These are phyloP conservation scores for Rhyacichthys aspro DNA, from an alignment of 2,797 vertebrate species.

Conservation along the genomic window DNA sequence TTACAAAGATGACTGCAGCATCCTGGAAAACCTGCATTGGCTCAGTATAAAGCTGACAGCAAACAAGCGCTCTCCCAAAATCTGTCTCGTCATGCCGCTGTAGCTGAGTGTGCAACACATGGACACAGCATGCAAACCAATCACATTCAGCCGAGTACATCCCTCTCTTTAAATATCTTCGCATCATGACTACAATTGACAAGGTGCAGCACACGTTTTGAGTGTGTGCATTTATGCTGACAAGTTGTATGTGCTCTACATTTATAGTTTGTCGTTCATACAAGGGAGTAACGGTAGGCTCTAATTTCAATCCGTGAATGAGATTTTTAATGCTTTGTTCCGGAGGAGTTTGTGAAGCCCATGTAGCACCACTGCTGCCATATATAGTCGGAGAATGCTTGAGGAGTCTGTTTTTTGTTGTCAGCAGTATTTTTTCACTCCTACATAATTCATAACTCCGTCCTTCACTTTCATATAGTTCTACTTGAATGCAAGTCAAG, in stretches of 20 bases:
- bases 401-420: conserved; percentile 72
- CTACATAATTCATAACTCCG: conserved; percentile 80
- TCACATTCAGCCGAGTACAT: conserved; percentile 46
- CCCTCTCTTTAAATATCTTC: conserved; percentile 1
- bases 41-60: conserved; percentile 54
- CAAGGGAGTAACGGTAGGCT: conserved; percentile 28
- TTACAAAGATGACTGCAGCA: conserved; percentile 67
- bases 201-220: not conserved
- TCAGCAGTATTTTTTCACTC: conserved; percentile 66
- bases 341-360: conserved; percentile 54
- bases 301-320: conserved; percentile 48
- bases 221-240: not conserved
- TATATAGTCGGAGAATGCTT: conserved; percentile 48
- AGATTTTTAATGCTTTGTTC: conserved; percentile 50
- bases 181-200: not conserved
- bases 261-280: conserved; percentile 27
- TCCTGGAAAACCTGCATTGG: conserved; percentile 39
- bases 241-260: conserved; percentile 1
- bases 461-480: conserved; percentile 79
- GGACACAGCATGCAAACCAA: conserved; percentile 17
- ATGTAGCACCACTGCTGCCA: conserved; percentile 43
- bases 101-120: conserved; percentile 35
- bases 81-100: conserved; percentile 48
- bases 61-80: conserved; percentile 56
- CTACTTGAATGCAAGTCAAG: conserved; percentile 75